These are phyloP conservation scores for Ia io DNA, from an alignment of 2,113 vertebrate species.

Conservation along the genomic window DNA sequence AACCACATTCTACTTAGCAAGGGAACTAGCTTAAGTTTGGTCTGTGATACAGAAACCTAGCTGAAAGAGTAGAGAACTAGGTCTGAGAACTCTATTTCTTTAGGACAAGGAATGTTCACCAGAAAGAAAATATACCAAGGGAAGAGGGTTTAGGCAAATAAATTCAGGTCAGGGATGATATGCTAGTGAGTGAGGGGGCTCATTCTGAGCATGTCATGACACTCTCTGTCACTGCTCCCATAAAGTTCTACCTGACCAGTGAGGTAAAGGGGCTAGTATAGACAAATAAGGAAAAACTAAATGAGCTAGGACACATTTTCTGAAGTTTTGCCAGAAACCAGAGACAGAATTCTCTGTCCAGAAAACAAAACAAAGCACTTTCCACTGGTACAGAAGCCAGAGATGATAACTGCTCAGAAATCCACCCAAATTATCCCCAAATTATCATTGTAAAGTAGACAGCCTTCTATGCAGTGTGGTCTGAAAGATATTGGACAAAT, in stretches of 20 bases:
- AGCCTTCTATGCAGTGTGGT: background rate
- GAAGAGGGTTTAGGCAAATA: background rate
- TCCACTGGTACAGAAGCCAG: background rate
- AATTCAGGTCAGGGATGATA: background rate
- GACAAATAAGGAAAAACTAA: background rate
- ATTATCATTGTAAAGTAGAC: background rate
- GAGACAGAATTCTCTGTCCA: background rate
- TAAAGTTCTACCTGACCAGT: background rate
- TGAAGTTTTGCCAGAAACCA: background rate
- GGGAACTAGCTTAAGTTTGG: background rate
- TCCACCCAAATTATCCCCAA: too few species aligned
- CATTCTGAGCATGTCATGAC: background rate
- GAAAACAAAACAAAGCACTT: background rate
- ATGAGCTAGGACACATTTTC: background rate
- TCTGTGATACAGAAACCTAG: background rate
- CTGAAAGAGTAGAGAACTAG: background rate
- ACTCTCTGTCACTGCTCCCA: background rate
- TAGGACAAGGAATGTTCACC: background rate
- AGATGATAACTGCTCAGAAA: background rate
- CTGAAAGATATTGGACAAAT: background rate
- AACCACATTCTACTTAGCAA: background rate
- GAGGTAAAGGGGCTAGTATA: background rate
- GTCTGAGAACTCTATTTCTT: background rate
- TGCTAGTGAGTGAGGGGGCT: background rate
- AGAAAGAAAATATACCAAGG: background rate